phyloP scores from a whole-genome alignment of 23 tunicate species.

The Diplosoma virens region DNA sequence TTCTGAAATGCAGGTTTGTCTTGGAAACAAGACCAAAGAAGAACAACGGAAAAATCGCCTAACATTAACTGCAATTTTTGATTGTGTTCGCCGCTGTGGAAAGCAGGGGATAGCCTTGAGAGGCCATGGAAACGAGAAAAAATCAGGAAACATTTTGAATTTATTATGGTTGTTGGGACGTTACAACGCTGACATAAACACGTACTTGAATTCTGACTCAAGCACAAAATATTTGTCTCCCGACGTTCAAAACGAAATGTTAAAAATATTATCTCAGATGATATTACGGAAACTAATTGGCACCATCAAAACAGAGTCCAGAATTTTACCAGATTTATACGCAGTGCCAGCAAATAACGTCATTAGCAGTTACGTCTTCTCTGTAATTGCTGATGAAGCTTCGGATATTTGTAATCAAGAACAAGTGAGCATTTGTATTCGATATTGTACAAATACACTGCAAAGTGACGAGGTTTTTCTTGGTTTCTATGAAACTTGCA shows the following conservation, averaged over 20 bases:
- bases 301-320: background rate
- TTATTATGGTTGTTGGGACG: background rate
- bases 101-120: background rate
- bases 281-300: background rate
- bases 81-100: background rate
- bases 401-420: too few relatives aligned
- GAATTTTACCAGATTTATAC: too few relatives aligned
- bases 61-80: background rate
- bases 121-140: background rate
- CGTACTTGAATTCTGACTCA: background rate
- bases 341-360: background rate
- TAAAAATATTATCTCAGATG: background rate
- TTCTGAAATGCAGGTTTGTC: background rate
- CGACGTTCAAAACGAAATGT: background rate
- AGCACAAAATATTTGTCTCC: background rate
- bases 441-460: background rate
- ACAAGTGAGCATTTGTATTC: background rate
- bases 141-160: background rate
- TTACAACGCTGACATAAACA: background rate
- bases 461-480: background rate
- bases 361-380: background rate
- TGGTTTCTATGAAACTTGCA: background rate
- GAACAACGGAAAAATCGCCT: background rate
- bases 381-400: background rate
- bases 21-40: background rate